Base-by-base conservation (phyloP, 2,797 vertebrate species). In the Cephalopachus bancanus region DNA sequence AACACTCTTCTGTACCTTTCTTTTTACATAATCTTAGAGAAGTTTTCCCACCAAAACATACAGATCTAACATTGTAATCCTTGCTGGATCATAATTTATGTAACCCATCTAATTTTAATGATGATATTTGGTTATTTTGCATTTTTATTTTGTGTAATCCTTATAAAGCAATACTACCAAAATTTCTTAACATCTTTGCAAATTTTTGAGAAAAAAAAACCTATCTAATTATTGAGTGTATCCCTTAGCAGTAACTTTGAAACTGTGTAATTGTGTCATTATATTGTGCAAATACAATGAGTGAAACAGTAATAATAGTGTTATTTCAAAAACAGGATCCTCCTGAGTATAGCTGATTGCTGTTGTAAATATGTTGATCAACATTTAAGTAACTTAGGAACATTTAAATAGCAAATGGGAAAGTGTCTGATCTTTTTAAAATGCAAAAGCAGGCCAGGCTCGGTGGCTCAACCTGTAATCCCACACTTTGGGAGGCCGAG, bases 301-400 rank as follows among this genome's bases (percentile, higher is more conserved):
- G 17, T 79, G 2, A 85, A 87, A 65, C 14, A 20, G 14, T 14
- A 30, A 71, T 5, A 74, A 64, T 69, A 33, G 20, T 24, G 57
- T 89, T 89, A 75, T 95, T 93, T 96, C 93, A 83, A 30, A 85
- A 91, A 33, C 22, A 64, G 37, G 28, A 72, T 37, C 10, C n/a
- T 12, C 37, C 64, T 76, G 15, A 57, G 12, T 26, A 74, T 28
- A 69, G 67, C 14, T 69, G 37, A 64, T 14, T 72, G 53, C 80
- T 72, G 7, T 6, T 72, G 26, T 20, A 89, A 78, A 85, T 76
- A 78, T 17, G 49, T 10, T 16, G 84, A n/a, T 65, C 33, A 69
- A 20, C 49, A 11, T 11, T 60, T 44, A 86, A 11, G 19, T 17
- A 65, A 89, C n/a, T 59, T 57, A 49, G 28, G 37, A 83, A 96